These are phyloP conservation scores for Scartelaos histophorus DNA, from an alignment of 2,113 vertebrate genomes.

Conservation along the genomic window DNA sequence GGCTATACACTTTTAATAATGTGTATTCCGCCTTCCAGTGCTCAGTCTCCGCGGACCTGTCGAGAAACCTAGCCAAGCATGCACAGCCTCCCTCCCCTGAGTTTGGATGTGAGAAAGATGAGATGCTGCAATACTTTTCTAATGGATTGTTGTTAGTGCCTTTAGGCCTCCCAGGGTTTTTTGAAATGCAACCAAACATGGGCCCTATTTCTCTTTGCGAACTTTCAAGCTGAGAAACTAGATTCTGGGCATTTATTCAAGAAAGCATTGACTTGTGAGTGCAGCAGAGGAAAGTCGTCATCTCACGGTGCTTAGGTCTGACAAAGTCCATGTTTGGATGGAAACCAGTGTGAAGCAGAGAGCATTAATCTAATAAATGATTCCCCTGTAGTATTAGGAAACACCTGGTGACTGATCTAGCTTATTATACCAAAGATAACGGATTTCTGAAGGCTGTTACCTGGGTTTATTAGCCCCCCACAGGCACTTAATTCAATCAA, in stretches of 20 bases:
- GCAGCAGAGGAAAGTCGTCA: conserved; percentile 35
- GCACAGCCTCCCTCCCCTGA: conserved; percentile 18
- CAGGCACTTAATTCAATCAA: neutral
- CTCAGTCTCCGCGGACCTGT: conserved; percentile 45
- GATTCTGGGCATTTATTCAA: conserved; percentile 55
- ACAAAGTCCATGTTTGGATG: conserved; percentile 47
- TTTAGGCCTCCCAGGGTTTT: conserved; percentile 39
- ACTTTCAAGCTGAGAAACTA: conserved; percentile 45
- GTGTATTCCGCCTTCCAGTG: conserved; percentile 57
- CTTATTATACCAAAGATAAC: neutral
- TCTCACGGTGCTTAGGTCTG: conserved; percentile 34
- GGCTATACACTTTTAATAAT: conserved; percentile 39
- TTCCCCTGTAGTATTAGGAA: conserved; percentile 14
- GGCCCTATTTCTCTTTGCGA: conserved; percentile 35
- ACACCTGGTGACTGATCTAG: conserved; percentile 25
- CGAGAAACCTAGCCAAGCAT: conserved; percentile 39
- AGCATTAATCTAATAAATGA: conserved; percentile 31
- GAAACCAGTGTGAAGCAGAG: conserved; percentile 24
- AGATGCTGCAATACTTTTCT: conserved; percentile 61
- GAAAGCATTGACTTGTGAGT: conserved; percentile 29
- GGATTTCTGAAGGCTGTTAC: neutral
- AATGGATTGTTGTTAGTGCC: conserved; percentile 61
- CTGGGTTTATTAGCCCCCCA: neutral
- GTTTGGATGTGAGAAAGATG: conserved; percentile 41
- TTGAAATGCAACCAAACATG: conserved; percentile 62